Percentiles rank a stretch among this genome's conserved stretches.
Evolutionary conservation across 2,888 invertebrate species (phyloP).

Genomic region (Myopa tessellatipennis): DNA sequence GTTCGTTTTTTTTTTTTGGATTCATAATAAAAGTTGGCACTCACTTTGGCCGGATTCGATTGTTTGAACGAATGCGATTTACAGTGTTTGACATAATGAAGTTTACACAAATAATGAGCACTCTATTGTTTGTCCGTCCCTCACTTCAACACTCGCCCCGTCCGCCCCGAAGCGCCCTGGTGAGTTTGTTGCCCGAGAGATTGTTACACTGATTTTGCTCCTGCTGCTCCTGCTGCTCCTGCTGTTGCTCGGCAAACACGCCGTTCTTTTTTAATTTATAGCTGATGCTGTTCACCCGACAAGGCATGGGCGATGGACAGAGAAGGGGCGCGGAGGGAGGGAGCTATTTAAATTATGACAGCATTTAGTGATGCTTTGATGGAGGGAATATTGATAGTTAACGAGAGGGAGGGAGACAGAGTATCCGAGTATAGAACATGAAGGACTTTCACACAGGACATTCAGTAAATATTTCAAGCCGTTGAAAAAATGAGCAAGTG

Average conservation of each 20-base stretch:
- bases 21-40: conserved; percentile 30
- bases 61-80: conserved; percentile 33
- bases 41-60: conserved; percentile 44
- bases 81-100: conserved; percentile 43
- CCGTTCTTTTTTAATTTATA: conserved; percentile 3
- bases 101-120: conserved; percentile 44
- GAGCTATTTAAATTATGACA: conserved; percentile 18
- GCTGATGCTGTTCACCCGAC: conserved; percentile 16
- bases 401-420: too few relatives aligned
- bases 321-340: not conserved
- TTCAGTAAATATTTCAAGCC: too few relatives aligned
- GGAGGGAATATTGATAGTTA: not conserved
- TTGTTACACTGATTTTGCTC: conserved; percentile 17
- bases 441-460: not conserved
- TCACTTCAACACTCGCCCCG: not conserved
- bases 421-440: not conserved
- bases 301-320: too few relatives aligned
- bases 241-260: not conserved
- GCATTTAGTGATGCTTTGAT: not conserved
- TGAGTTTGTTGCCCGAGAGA: conserved; percentile 14
- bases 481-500: not conserved
- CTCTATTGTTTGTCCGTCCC: conserved; percentile 23
- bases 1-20: conserved; percentile 3
- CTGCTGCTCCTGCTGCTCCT: not conserved
- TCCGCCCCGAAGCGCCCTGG: not conserved